Conservation (phyloP, 2,113 vertebrate genomes). For the Malurus cyaneus region DNA sequence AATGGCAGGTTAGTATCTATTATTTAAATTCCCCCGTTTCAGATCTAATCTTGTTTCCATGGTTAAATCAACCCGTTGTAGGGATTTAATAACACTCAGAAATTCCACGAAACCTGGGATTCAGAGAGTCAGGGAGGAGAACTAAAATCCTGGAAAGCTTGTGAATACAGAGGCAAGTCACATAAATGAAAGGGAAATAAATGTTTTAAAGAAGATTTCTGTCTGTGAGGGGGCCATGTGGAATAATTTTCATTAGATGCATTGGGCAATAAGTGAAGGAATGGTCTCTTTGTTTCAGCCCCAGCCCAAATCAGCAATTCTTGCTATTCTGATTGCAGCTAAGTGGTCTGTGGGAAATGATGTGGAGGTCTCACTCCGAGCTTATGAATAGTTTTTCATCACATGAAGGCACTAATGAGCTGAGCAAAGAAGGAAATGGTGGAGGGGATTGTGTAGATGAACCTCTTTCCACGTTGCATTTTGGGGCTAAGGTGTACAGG, state of each 20-base stretch:
- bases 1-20: not conserved
- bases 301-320: not conserved
- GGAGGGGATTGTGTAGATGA: not conserved
- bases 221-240: not conserved
- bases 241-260: constrained; percentile 13
- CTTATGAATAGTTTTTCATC: not conserved
- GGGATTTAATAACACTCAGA: not conserved
- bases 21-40: not conserved
- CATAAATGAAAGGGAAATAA: not conserved
- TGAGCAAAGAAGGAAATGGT: not conserved
- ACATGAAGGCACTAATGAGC: not conserved
- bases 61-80: not conserved
- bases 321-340: not conserved
- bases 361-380: not conserved
- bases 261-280: not conserved
- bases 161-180: not conserved
- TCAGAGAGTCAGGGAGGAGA: not conserved
- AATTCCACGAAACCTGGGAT: not conserved
- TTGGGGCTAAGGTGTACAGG: not conserved
- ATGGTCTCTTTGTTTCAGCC: constrained; percentile 4
- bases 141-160: constrained; percentile 13
- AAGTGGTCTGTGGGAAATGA: not conserved
- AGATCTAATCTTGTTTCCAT: not conserved
- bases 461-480: not conserved
- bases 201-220: not conserved